Evolutionary conservation across 2,113 vertebrate species (phyloP).

Genomic region (Rhinolophus sinicus): DNA sequence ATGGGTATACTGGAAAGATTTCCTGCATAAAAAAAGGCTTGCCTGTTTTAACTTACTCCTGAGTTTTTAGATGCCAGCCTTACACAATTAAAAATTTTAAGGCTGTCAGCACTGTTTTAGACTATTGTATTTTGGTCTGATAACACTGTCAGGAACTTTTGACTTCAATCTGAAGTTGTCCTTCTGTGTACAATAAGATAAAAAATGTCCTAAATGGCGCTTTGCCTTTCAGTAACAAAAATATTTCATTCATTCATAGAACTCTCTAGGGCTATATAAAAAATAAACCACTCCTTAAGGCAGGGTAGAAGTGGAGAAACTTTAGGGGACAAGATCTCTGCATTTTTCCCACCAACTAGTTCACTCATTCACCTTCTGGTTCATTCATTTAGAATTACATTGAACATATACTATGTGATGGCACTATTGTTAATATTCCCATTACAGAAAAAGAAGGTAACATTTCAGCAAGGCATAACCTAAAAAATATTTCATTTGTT

Average conservation of each 20-base stretch:
- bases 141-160: neutral
- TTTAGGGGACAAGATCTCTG: neutral
- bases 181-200: neutral
- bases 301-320: neutral
- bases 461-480: neutral
- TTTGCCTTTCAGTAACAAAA: neutral
- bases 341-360: neutral
- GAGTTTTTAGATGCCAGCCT: neutral
- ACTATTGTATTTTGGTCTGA: neutral
- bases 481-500: neutral
- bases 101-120: slow-evolving; percentile 4
- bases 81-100: slow-evolving; percentile 39
- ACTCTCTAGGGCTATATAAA: neutral
- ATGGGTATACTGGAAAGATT: neutral
- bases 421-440: neutral
- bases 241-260: neutral
- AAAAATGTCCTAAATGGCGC: neutral
- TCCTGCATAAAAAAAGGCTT: neutral
- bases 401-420: neutral
- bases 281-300: neutral
- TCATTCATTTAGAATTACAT: neutral
- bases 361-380: neutral
- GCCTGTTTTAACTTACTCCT: neutral
- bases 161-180: neutral
- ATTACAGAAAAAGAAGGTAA: neutral